These are phyloP conservation scores for Cylas formicarius DNA, from an alignment of 1,140 invertebrate species.

Conservation along the genomic window DNA sequence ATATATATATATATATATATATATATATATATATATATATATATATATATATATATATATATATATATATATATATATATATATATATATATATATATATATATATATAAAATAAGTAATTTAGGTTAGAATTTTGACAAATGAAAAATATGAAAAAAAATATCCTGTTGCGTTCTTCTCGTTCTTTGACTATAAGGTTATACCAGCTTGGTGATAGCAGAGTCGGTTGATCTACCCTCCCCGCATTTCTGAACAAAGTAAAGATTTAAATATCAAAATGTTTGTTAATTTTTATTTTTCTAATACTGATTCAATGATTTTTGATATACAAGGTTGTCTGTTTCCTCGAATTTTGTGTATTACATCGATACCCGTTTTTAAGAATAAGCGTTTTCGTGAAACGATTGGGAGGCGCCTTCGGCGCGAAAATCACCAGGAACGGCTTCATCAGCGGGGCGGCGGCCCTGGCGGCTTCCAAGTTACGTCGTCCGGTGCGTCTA, in stretches of 20 bases:
- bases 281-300: neutral
- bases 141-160: no score
- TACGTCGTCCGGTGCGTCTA: constrained; percentile 52
- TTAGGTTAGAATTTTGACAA: no score
- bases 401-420: constrained; percentile 66
- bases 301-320: neutral
- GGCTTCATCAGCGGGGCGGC: constrained; percentile 45
- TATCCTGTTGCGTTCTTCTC: no score
- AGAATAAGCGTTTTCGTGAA: constrained; percentile 50
- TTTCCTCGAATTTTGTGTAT: neutral
- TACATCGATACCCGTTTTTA: constrained; percentile 6
- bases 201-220: neutral
- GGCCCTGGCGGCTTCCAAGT: constrained; percentile 49
- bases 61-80: no score
- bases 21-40: no score
- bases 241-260: no score
- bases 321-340: neutral
- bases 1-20: no score
- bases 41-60: no score
- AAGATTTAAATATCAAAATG: neutral
- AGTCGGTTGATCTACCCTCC: no score
- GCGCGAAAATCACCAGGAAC: constrained; percentile 51
- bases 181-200: no score
- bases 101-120: no score
- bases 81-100: no score